Evolutionary conservation across 1,140 invertebrate genomes (phyloP).

Genomic region (Akabosia matsudoensis): DNA sequence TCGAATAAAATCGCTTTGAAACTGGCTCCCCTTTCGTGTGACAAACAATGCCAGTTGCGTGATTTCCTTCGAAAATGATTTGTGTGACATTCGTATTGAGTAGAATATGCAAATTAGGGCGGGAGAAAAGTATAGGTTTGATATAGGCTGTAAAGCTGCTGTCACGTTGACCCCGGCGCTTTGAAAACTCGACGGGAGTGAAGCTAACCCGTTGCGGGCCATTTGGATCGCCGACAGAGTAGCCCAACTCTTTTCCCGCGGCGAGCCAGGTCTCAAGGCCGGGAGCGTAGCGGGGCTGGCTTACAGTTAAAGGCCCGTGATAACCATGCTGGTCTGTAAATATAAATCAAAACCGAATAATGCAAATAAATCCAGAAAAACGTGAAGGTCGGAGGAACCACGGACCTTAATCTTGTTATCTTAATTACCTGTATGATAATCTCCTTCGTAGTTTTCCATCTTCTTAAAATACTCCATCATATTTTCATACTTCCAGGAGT

Average conservation of each 20-base stretch:
- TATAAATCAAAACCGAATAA: background rate
- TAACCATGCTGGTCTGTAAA: conserved; percentile 25
- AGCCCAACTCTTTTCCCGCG: conserved; percentile 27
- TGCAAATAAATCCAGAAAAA: background rate
- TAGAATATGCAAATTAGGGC: background rate
- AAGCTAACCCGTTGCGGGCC: conserved; percentile 27
- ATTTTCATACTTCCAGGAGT: conserved; percentile 52
- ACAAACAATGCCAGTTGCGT: background rate
- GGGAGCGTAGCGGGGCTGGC: background rate
- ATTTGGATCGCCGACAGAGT: conserved; percentile 8
- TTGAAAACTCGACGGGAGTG: conserved; percentile 22
- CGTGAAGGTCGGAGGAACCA: background rate
- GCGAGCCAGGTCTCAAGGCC: background rate
- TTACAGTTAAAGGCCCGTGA: conserved; percentile 20
- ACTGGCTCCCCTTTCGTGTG: too few relatives aligned
- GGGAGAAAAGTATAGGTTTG: background rate
- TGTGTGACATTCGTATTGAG: background rate
- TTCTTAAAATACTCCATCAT: conserved; percentile 70
- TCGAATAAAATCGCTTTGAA: too few relatives aligned
- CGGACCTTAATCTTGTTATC: background rate
- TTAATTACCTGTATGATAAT: conserved; percentile 13
- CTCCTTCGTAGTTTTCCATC: conserved; percentile 61
- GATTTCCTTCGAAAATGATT: background rate
- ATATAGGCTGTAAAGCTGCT: conserved; percentile 28
- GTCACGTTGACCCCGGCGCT: background rate